Evolutionary conservation across 2,888 invertebrate species (phyloP), one percentile per base, ranked within the genome.

Genomic region (Hyppa rectilinea): DNA sequence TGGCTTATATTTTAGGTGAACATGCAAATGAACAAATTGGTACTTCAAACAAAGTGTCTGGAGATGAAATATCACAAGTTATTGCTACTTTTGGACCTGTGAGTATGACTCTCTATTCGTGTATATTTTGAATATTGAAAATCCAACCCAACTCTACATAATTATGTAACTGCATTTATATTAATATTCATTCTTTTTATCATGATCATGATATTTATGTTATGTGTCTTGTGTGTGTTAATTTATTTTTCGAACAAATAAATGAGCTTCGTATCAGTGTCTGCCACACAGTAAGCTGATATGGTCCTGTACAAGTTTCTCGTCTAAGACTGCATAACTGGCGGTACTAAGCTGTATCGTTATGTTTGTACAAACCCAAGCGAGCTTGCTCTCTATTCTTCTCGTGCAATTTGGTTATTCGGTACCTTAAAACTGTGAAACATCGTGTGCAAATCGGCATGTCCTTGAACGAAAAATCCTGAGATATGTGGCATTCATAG

Each of bases 11-110:
- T 91, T 26, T 87, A 96, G 96, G 95, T 86, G 93, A 96, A 91
- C 92, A 96, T 92, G 94, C 94, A 29, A 94, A 94, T 85, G 94
- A 95, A 83, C 94, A 94, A 65, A 92, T 95, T 29, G 95, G 94
- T 6, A 91, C 93, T 2, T 90, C 89, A 69, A 92, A 87, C 58
- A 93, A 92, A 86, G 92, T 92, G 38, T 93, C 94, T 9, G 92
- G 92, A 20, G 95, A 95, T 84, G 95, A 96, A 87, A 94, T 96
- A 87, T 91, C 95, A 29, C 91, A 94, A 91, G 95, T 95, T 34
- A 95, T 95, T 52, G 94, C 95, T 47, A 90, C 92, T 36, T 96
- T 95, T 89, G 95, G 95, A 49, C 94, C 94, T 0, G 96, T 96
- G 80, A 93, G 95, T 92, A 66, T 29, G n/a, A 29, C 14, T 29